Base-by-base conservation (phyloP, 2,113 vertebrate genomes). In the Menura novaehollandiae region DNA sequence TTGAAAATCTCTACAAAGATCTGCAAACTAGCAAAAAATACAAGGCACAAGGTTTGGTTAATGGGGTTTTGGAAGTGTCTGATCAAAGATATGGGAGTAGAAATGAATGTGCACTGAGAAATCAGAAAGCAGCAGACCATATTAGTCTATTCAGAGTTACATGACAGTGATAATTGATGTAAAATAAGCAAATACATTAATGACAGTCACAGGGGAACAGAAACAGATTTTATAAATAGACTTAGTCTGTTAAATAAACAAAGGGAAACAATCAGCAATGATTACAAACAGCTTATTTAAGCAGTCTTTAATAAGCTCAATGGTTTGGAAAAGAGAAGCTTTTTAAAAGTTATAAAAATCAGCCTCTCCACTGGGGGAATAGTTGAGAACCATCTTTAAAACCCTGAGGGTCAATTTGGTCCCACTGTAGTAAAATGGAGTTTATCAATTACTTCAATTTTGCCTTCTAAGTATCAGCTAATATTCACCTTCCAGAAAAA, bases 251-350 rank as follows among this genome's bases (percentile, higher is more conserved):
- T 92, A 94, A 91, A 93, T 88, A 89, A 95, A 92, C 74, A 91
- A 81, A 92, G 47, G 43, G 39, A 96, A 93, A 91, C 76, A 94
- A 95, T 91, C 78, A 95, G 62, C 72, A 81, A 47, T 84, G 76
- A 96, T 96, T 96, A 93, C 81, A 94, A 95, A 85, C 56, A 93
- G 30, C 28, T 96, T 96, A 81, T 86, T 93, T 93, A 93, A 93
- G 44, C 44, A 89, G 56, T 30, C 75, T 83, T 94, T 67, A 96
- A 89, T 83, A 96, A 92, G 76, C 47, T 93, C 71, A 83, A 55
- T 41, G 30, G 24, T 43, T 88, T 66, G 32, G 39, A 85, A 32
- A 93, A 82, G 37, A 49, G 27, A 83, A 90, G 39, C 35, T 79
- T 52, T 91, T 73, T 44, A 49, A 52, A 89, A 68, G 33, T 41